These are phyloP conservation scores for Parelbella ahira DNA, from an alignment of 2,888 invertebrate genomes.

Conservation along the genomic window DNA sequence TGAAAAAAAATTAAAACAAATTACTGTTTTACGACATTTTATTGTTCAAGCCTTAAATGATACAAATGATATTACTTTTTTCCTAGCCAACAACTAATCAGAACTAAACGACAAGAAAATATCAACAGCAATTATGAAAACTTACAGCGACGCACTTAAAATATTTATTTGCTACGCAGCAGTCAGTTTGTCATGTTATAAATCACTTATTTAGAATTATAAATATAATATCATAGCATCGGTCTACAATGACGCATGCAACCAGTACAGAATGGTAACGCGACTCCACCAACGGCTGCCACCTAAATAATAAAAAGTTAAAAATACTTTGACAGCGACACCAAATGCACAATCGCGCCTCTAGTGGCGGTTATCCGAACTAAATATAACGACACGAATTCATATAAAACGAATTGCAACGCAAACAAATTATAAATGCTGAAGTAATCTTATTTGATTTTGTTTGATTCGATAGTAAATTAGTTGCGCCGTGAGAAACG, in stretches of 20 bases:
- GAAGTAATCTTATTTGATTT: no score
- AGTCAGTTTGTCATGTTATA: conserved; percentile 52
- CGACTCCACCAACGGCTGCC: conserved; percentile 77
- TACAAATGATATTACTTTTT: not conserved
- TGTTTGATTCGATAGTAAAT: no score
- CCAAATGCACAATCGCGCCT: no score
- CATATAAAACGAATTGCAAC: no score
- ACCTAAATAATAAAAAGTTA: conserved; percentile 34
- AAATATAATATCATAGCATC: conserved; percentile 32
- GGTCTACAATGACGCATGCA: conserved; percentile 33
- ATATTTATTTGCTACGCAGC: conserved; percentile 38
- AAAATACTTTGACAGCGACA: conserved; percentile 1
- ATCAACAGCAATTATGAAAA: conserved; percentile 4
- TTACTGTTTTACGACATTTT: not conserved
- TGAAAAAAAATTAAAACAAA: no score
- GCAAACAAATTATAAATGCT: no score
- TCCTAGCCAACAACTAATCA: not conserved
- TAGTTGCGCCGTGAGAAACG: no score
- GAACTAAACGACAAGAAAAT: conserved; percentile 9
- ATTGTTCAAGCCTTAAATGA: not conserved
- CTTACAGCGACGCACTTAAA: conserved; percentile 1
- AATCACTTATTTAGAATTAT: conserved; percentile 13
- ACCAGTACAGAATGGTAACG: conserved; percentile 65
- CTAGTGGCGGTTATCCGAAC: no score
- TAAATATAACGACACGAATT: no score